These are phyloP conservation scores for Sylvia borin DNA, from an alignment of 2,797 vertebrate genomes.

Conservation along the genomic window DNA sequence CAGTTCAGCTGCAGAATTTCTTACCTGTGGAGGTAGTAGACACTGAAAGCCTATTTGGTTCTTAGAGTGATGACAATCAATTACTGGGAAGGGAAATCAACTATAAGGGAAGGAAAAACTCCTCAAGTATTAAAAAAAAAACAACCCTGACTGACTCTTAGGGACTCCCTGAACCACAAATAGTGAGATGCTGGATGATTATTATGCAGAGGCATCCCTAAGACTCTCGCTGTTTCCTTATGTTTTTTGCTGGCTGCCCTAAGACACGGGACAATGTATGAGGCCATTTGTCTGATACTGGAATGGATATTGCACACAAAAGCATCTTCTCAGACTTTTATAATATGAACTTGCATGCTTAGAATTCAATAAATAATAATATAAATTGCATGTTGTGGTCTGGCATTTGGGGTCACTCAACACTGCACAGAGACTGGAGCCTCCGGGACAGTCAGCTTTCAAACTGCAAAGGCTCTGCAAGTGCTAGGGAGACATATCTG, in stretches of 20 bases:
- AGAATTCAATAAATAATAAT: slow-evolving; percentile 36
- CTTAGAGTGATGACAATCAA: not conserved
- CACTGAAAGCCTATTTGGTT: not conserved
- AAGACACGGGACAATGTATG: not conserved
- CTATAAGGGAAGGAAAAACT: not conserved
- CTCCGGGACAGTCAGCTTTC: not conserved
- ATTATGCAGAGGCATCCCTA: not conserved
- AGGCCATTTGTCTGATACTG: not conserved
- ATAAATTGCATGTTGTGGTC: not conserved
- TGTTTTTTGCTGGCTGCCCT: not conserved
- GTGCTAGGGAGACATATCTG: not conserved
- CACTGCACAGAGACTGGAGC: not conserved
- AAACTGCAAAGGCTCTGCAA: not conserved
- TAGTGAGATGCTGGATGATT: not conserved
- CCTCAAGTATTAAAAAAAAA: not conserved
- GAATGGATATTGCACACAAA: not conserved
- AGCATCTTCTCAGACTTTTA: slow-evolving; percentile 1
- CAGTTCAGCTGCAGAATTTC: not conserved
- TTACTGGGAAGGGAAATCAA: too few species aligned
- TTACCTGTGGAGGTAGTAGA: not conserved
- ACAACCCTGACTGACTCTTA: not conserved
- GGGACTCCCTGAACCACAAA: not conserved
- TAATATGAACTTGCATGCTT: not conserved
- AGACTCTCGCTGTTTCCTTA: accelerated
- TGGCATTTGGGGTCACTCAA: not conserved